Base-by-base conservation (phyloP, 2,797 vertebrate genomes). In the Falco columbarius region DNA sequence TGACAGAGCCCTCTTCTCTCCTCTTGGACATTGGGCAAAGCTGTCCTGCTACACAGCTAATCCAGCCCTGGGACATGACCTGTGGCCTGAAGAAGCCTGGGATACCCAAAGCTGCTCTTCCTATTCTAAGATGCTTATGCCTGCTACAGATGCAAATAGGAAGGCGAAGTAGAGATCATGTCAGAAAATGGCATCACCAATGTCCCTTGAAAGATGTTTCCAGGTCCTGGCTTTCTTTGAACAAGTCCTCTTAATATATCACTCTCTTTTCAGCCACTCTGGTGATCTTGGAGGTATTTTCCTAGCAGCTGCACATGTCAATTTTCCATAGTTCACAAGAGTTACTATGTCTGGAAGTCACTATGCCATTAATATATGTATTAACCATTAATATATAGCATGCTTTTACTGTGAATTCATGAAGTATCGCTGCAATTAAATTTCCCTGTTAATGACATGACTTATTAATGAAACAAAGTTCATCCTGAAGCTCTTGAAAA, bases 381-480 rank as follows among this genome's bases (percentile, higher is more conserved):
- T 40, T 40, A 86, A 29, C 80, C 44, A 44, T 56, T 94, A 93
- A 74, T 94, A 93, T 66, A 77, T 49, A 86, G 62, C 81, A 52
- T 22, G 38, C 76, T 87, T 77, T 96, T 93, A 93, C 55, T 55
- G 90, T 74, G 90, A 96, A 94, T 94, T 95, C 93, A 75, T 95
- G 29, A 86, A 92, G 47, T 85, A 76, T 56, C 63, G 58, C 71
- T 59, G 68, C 81, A 93, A 94, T 96, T 93, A 94, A 95, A 91
- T 93, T 94, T 86, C 52, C 36, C 79, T 40, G 40, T 65, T 97
- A 95, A 96, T 97, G 67, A 92, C 76, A 83, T 81, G 88, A 93
- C 92, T 97, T 97, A 96, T 96, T 95, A 94, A 95, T 93, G 92
- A 97, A 92, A 89, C 46, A 89, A 96, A 66, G 59, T 90, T 96